A percentile compares a stretch with the other conserved stretches of the same genome.
phyloP scores from a whole-genome alignment of 2,797 vertebrate genomes.

The Dryobates pubescens region DNA sequence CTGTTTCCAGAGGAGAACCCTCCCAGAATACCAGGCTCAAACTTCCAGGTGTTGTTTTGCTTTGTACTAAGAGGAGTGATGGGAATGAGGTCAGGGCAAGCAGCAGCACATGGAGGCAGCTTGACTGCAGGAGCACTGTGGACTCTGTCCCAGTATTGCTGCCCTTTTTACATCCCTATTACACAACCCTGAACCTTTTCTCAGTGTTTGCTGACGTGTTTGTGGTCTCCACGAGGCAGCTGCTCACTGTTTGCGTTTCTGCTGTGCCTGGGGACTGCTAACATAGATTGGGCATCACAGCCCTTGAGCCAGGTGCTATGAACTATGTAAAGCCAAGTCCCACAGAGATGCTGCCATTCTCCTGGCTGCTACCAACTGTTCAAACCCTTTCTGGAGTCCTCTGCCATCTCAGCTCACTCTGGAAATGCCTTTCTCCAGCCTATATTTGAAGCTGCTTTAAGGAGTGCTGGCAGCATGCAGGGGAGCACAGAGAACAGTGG shows the following conservation, averaged over 20 bases:
- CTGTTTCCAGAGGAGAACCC: not conserved
- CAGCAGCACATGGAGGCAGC: not conserved
- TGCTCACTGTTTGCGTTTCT: slow-evolving; percentile 35
- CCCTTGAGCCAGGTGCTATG: slow-evolving; percentile 39
- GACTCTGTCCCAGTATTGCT: not conserved
- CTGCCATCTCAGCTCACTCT: slow-evolving; percentile 10
- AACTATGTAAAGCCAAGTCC: slow-evolving; percentile 56
- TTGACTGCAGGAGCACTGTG: not conserved
- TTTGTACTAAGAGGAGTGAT: not conserved
- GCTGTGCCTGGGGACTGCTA: slow-evolving; percentile 10
- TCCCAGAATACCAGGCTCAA: not conserved
- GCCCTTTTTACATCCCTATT: not conserved
- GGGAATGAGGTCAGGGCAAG: not conserved
- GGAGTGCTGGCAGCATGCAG: not conserved
- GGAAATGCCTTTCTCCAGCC: not conserved
- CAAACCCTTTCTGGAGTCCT: not conserved
- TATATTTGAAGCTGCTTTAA: not conserved
- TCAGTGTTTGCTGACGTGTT: slow-evolving; percentile 12
- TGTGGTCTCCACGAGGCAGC: slow-evolving; percentile 38
- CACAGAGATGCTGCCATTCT: slow-evolving; percentile 40
- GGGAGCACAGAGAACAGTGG: not conserved
- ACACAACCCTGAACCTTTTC: not conserved
- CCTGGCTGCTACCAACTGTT: not conserved
- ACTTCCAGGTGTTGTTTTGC: not conserved
- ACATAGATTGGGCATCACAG: not conserved